These are phyloP conservation scores for Cantharis nigra DNA, from an alignment of 2,888 invertebrate species.

Conservation along the genomic window DNA sequence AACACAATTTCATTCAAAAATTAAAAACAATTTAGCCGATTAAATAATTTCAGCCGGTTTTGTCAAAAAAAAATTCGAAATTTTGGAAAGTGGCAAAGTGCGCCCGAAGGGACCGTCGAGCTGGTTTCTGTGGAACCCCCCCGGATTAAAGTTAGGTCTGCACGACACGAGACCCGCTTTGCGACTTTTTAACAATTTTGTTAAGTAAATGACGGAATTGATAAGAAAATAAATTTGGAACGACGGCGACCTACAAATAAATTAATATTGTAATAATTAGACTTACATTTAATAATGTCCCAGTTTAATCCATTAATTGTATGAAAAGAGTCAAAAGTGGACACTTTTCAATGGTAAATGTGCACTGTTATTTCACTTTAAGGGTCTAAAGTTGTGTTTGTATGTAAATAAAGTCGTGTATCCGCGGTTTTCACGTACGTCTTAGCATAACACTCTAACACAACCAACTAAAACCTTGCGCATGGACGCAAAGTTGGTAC, in stretches of 20 bases:
- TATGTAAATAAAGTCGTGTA: slow-evolving; percentile 34
- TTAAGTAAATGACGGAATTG: slow-evolving; percentile 45
- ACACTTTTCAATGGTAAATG: slow-evolving; percentile 18
- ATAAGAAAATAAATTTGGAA: slow-evolving; percentile 40
- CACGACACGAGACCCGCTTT: not conserved
- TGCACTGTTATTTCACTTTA: slow-evolving; percentile 28
- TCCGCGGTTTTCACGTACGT: slow-evolving; percentile 28
- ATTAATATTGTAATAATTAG: slow-evolving; percentile 24
- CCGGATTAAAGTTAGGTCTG: not conserved
- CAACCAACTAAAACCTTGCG: slow-evolving; percentile 48
- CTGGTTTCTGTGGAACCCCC: slow-evolving; percentile 5
- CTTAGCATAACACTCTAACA: slow-evolving; percentile 30
- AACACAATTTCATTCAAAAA: not conserved
- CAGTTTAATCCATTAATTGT: slow-evolving; percentile 26
- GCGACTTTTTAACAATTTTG: not conserved
- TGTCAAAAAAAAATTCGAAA: not conserved
- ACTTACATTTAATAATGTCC: slow-evolving; percentile 32
- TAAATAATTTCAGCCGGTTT: not conserved
- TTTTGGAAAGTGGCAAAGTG: not conserved
- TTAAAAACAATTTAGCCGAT: not conserved
- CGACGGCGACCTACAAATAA: slow-evolving; percentile 44
- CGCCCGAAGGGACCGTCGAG: slow-evolving; percentile 2
- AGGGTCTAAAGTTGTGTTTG: slow-evolving; percentile 11
- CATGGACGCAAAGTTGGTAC: slow-evolving; percentile 57
- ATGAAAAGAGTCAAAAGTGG: slow-evolving; percentile 8